phyloP scores from a whole-genome alignment of 2,888 invertebrate genomes.

The Tipula unca region DNA sequence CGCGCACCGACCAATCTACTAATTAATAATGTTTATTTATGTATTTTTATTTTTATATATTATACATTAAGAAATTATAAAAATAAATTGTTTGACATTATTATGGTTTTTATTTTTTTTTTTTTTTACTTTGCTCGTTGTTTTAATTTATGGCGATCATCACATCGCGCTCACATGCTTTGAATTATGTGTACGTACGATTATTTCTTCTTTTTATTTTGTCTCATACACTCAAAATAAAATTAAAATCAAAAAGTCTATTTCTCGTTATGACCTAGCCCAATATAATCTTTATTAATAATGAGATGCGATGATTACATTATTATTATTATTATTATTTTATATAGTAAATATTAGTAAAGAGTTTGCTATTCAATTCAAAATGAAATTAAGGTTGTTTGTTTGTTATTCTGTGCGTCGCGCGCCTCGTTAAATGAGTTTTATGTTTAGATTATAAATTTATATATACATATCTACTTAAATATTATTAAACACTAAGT shows the following conservation, averaged over 20 bases:
- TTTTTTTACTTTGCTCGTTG: background rate
- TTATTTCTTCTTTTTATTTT: background rate
- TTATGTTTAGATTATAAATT: background rate
- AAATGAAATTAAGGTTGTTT: background rate
- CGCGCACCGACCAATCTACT: background rate
- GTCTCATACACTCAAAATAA: background rate
- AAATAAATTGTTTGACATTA: background rate
- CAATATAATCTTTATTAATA: background rate
- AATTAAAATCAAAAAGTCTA: background rate
- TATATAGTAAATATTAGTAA: background rate
- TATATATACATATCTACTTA: background rate
- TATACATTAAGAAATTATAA: background rate
- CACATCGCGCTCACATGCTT: background rate
- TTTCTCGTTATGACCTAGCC: background rate
- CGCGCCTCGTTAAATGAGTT: background rate
- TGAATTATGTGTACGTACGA: background rate
- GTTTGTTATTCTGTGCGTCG: background rate
- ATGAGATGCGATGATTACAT: background rate
- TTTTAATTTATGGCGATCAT: background rate
- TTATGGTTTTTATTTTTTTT: background rate
- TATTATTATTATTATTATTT: background rate
- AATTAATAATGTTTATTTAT: background rate
- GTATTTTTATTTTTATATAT: background rate
- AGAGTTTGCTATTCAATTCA: background rate
- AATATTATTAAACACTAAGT: background rate